phyloP scores from a whole-genome alignment of 2,888 invertebrate genomes.

The Cheilosia vernalis region DNA sequence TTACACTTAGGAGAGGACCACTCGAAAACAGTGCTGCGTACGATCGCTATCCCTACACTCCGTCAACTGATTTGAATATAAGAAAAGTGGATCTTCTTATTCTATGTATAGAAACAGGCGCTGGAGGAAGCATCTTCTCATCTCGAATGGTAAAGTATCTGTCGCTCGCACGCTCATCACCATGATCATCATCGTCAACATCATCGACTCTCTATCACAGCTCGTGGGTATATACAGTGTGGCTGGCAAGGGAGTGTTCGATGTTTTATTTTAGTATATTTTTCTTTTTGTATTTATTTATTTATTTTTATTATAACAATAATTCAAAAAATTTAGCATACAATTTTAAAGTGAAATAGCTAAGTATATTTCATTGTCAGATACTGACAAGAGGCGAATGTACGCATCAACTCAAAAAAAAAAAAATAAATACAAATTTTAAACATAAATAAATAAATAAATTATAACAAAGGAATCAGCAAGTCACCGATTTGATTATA shows the following conservation, averaged over 20 bases:
- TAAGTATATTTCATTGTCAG: no score
- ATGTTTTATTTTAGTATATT: no score
- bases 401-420: no score
- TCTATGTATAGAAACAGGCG: constrained; percentile 73
- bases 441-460: no score
- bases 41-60: constrained; percentile 78
- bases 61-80: constrained; percentile 78
- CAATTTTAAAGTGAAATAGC: no score
- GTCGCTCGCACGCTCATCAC: constrained; percentile 62
- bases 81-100: constrained; percentile 79
- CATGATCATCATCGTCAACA: constrained; percentile 46
- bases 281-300: no score
- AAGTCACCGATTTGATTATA: no score
- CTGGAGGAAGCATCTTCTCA: constrained; percentile 63
- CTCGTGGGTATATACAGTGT: constrained; percentile 42
- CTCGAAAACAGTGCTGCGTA: constrained; percentile 65
- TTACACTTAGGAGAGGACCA: constrained; percentile 67
- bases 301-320: no score
- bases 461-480: no score
- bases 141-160: constrained; percentile 43
- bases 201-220: constrained; percentile 23
- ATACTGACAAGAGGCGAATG: no score
- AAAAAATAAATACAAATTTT: no score
- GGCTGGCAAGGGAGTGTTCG: constrained; percentile 11
- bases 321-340: no score